A percentile compares a stretch with the other conserved stretches of the same genome.
These are phyloP conservation scores for Cyprinodon tularosa DNA, from an alignment of 2,113 vertebrate genomes.

Conservation along the genomic window DNA sequence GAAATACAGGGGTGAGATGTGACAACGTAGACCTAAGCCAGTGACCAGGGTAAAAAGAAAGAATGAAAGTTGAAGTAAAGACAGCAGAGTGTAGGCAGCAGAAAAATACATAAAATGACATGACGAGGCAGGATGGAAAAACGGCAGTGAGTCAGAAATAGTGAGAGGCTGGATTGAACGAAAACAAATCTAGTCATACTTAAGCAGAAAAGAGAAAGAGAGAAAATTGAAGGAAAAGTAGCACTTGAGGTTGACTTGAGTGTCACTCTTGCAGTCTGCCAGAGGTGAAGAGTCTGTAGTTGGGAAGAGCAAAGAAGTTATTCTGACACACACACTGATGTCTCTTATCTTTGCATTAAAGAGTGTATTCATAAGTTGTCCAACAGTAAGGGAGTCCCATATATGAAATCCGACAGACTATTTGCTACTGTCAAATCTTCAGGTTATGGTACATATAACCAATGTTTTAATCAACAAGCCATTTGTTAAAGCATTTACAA, in stretches of 20 bases:
- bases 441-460: background rate
- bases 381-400: conserved; percentile 11
- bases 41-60: background rate
- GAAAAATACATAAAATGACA: conserved; percentile 17
- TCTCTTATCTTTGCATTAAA: conserved; percentile 17
- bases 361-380: conserved; percentile 13
- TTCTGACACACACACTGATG: conserved; percentile 26
- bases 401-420: conserved; percentile 1
- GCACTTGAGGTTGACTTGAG: conserved; percentile 11
- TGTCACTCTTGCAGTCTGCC: conserved; percentile 26
- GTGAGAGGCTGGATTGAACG: background rate
- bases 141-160: conserved; percentile 1
- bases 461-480: too few relatives aligned
- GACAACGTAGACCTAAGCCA: conserved; percentile 4
- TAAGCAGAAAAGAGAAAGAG: conserved; percentile 11
- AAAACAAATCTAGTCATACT: conserved; percentile 9
- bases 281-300: conserved; percentile 14
- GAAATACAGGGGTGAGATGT: background rate
- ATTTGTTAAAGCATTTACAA: too few relatives aligned
- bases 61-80: background rate
- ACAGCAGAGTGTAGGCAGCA: conserved; percentile 10
- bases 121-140: conserved; percentile 3
- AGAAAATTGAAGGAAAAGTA: conserved; percentile 11
- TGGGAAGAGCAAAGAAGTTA: conserved; percentile 17
- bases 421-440: background rate